Base-by-base conservation (phyloP, 2,888 invertebrate genomes). In the Diaprepes abbreviatus region DNA sequence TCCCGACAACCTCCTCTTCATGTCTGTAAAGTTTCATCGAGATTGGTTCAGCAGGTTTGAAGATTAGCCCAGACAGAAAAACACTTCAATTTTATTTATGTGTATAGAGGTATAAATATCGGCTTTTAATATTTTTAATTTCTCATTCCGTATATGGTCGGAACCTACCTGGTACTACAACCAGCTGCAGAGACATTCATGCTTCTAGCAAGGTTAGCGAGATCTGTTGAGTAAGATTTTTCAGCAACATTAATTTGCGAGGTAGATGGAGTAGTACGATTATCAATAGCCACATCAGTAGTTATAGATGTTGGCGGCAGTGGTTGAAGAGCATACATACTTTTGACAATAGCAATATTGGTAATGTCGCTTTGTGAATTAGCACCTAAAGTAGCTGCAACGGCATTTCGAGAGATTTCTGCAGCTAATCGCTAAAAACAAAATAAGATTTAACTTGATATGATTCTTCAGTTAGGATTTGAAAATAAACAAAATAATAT, bases 351-450 rank as follows among this genome's bases (percentile, higher is more conserved):
- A 3, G 78, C 79, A 7, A 79, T 73, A n/a, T 77, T 75, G 55
- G 63, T 73, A 50, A 76, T 71, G 28, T 77, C 81, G 9, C 54
- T 70, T 58, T 73, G 73, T 50, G 74, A 76, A 63, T 73, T 79
- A 2, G 74, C 72, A 6, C 78, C 79, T 21, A 83, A 82, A 0
- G 87, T 87, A 45, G 88, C 88, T n/a, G 88, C 85, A 19, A 89
- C 86, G 0, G 89, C 88, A 82, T 90, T 91, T 65, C 90, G 87
- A 1, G 91, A 89, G 84, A 91, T 90, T 83, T 92, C 91, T 59
- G 90, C 86, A 0, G 90, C 88, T 55, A 92, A 84, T 70, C 91
- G 87, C 90, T 91, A 81, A 38, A n/a, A n/a, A n/a, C n/a, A n/a
- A n/a, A n/a, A n/a, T n/a, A n/a, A n/a, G n/a, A n/a, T n/a, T n/a